Conservation (phyloP, 2,113 vertebrate species). For the Larimichthys polyactis region DNA sequence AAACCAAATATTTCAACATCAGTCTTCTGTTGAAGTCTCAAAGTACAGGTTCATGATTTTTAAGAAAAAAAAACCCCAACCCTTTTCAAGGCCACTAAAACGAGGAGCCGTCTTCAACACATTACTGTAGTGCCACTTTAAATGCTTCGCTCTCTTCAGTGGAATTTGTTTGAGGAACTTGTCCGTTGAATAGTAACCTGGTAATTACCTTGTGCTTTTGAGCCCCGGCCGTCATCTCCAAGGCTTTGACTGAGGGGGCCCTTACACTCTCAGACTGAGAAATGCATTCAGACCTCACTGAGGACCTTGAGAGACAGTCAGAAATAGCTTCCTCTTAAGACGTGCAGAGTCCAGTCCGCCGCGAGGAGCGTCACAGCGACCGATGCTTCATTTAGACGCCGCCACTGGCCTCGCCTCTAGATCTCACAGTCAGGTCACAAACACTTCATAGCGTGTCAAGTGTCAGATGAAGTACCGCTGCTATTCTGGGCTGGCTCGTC, state of each 20-base stretch:
- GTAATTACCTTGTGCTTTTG: constrained; percentile 60
- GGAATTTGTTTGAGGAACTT: constrained; percentile 42
- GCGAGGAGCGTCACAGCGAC: constrained; percentile 54
- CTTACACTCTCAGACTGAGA: constrained; percentile 19
- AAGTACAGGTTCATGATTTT: neutral
- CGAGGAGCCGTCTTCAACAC: constrained; percentile 6
- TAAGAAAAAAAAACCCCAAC: constrained; percentile 16
- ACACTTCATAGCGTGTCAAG: constrained; percentile 64
- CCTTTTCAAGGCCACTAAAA: neutral
- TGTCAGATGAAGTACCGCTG: constrained; percentile 43
- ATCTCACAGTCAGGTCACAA: constrained; percentile 62
- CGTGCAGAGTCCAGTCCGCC: constrained; percentile 27
- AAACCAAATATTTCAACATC: neutral
- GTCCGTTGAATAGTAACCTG: constrained; percentile 49
- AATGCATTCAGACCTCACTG: constrained; percentile 34
- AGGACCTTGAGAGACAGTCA: constrained; percentile 56
- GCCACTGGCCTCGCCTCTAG: constrained; percentile 35
- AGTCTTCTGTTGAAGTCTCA: neutral
- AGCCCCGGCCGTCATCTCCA: constrained; percentile 42
- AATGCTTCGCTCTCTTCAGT: constrained; percentile 29
- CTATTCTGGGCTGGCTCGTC: constrained; percentile 44
- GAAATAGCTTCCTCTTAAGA: constrained; percentile 68
- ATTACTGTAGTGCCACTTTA: constrained; percentile 46
- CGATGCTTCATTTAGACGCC: constrained; percentile 60
- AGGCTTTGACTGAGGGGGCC: constrained; percentile 39